Evolutionary conservation across 2,113 vertebrate species (phyloP).

Genomic region (Condylura cristata): DNA sequence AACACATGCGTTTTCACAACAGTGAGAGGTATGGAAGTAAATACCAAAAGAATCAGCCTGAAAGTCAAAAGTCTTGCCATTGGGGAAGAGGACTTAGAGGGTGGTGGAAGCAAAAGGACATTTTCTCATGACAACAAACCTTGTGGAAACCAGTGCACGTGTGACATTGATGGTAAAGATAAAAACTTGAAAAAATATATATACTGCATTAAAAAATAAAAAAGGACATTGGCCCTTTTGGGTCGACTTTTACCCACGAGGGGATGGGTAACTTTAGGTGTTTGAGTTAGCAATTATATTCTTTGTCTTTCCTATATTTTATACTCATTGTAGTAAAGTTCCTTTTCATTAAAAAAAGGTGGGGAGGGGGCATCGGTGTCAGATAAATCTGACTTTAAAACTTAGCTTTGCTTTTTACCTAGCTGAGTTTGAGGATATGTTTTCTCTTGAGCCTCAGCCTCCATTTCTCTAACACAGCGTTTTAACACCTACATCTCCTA

Average conservation of each 20-base stretch:
- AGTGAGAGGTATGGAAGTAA: background rate
- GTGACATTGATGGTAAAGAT: background rate
- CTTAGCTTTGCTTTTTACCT: background rate
- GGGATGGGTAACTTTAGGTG: too few relatives aligned
- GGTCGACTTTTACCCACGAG: too few relatives aligned
- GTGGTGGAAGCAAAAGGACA: background rate
- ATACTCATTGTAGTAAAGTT: too few relatives aligned
- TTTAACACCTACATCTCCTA: background rate
- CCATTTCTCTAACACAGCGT: background rate
- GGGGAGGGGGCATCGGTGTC: background rate
- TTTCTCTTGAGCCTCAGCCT: background rate
- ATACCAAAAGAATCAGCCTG: background rate
- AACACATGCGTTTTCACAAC: background rate
- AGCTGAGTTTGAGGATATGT: background rate
- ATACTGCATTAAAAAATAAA: too few relatives aligned
- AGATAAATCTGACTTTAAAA: background rate
- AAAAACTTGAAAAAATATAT: background rate
- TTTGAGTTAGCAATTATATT: too few relatives aligned
- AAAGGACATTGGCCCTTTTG: too few relatives aligned
- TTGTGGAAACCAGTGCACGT: background rate
- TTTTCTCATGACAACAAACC: background rate
- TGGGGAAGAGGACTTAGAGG: background rate
- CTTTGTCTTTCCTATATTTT: too few relatives aligned
- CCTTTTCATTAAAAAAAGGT: too few relatives aligned
- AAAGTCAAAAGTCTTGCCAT: background rate